phyloP scores from a whole-genome alignment of 2,113 vertebrate species.

The Heterocephalus glaber region DNA sequence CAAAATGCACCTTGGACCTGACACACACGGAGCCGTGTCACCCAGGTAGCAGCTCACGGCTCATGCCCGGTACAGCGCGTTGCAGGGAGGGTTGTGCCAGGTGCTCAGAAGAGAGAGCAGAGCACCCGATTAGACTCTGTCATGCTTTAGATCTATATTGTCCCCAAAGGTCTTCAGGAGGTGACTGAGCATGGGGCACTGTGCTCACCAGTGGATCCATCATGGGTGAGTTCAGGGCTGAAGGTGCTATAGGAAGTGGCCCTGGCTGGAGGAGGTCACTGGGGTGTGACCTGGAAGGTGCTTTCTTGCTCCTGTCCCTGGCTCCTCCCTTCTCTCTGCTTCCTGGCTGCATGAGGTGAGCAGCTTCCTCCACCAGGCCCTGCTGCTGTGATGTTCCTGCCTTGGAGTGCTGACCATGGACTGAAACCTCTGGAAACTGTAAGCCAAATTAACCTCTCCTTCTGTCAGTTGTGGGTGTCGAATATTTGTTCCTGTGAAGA shows the following conservation, averaged over 20 bases:
- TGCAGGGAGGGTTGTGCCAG: too few species aligned
- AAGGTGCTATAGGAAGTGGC: background rate
- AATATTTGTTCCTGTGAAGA: background rate
- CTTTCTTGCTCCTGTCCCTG: background rate
- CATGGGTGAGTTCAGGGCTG: background rate
- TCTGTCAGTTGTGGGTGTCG: background rate
- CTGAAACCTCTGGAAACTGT: background rate
- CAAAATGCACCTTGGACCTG: background rate
- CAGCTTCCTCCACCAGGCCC: background rate
- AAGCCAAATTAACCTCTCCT: background rate
- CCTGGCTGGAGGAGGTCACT: background rate
- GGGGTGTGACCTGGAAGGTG: background rate
- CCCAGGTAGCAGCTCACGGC: background rate
- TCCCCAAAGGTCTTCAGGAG: background rate
- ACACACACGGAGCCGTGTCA: fast-evolving
- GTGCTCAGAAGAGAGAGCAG: background rate
- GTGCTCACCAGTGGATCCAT: background rate
- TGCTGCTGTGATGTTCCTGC: background rate
- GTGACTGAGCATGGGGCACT: background rate
- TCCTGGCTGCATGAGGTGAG: background rate
- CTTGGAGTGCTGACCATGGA: background rate
- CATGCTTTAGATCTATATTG: background rate
- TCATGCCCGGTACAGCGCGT: background rate
- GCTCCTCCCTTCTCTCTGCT: background rate
- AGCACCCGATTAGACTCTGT: background rate